These are phyloP conservation scores for Scomber scombrus DNA, from an alignment of 2,113 vertebrate species.

Conservation along the genomic window DNA sequence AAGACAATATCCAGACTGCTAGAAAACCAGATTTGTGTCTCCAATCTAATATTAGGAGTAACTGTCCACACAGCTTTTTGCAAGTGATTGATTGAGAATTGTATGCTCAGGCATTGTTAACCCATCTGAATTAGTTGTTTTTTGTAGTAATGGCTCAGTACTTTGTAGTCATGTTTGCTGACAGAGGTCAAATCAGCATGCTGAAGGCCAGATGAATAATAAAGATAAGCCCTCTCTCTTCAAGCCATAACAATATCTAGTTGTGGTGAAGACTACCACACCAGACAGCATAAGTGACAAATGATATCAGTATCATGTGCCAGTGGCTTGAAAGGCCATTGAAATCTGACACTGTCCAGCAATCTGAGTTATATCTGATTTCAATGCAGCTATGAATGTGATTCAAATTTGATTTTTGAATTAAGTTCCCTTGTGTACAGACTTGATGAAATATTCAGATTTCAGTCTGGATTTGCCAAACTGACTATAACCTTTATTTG, in stretches of 20 bases:
- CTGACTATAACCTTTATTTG: constrained; percentile 19
- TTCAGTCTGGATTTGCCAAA: constrained; percentile 22
- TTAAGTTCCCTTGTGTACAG: constrained; percentile 27
- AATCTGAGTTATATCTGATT: constrained; percentile 36
- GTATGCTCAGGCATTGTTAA: constrained; percentile 4
- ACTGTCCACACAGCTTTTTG: constrained; percentile 24
- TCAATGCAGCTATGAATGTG: constrained; percentile 2
- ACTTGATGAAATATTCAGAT: constrained; percentile 29
- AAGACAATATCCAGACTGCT: constrained; percentile 9
- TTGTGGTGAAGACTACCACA: constrained; percentile 32
- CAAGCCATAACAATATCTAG: constrained; percentile 14
- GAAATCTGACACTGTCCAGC: constrained; percentile 42
- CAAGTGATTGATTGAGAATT: constrained; percentile 20
- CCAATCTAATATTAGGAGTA: constrained; percentile 15
- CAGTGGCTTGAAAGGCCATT: constrained; percentile 38
- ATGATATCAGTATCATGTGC: constrained; percentile 47
- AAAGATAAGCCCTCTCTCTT: constrained; percentile 9
- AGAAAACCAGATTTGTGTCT: constrained; percentile 41
- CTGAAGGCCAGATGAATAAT: constrained; percentile 19
- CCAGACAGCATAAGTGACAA: constrained; percentile 42
- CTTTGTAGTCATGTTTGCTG: constrained; percentile 32
- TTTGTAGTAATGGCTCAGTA: constrained; percentile 11
- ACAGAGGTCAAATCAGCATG: constrained; percentile 16
- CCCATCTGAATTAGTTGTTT: constrained; percentile 22
- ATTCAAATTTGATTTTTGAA: constrained; percentile 39